Evolutionary conservation across 2,113 vertebrate species (phyloP).

Genomic region (Montifringilla adamsi): DNA sequence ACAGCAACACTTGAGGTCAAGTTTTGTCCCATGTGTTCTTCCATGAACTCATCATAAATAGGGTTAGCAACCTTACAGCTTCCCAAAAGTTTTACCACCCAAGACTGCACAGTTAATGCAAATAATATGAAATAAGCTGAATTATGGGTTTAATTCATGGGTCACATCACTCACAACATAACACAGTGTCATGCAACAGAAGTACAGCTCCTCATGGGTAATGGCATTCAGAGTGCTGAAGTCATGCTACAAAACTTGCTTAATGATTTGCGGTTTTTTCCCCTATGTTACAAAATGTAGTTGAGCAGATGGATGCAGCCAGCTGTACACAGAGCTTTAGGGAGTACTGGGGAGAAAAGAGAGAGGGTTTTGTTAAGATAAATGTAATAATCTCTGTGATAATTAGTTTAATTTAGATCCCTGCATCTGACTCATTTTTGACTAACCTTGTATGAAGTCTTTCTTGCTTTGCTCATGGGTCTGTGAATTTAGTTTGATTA

Average conservation of each 20-base stretch:
- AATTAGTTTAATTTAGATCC: slow-evolving; percentile 77
- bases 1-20: neutral
- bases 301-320: slow-evolving; percentile 81
- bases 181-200: neutral
- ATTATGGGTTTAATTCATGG: neutral
- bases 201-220: neutral
- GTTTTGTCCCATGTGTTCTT: neutral
- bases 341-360: slow-evolving; percentile 48
- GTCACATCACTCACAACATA: neutral
- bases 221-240: neutral
- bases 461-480: slow-evolving; percentile 50
- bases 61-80: neutral
- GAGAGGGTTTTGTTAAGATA: slow-evolving; percentile 39
- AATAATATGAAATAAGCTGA: neutral
- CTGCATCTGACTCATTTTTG: slow-evolving; percentile 57
- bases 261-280: slow-evolving; percentile 19
- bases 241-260: slow-evolving; percentile 23
- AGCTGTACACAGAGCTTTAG: slow-evolving; percentile 73
- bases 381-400: slow-evolving; percentile 78
- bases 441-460: slow-evolving; percentile 36
- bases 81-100: neutral
- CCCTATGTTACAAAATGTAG: slow-evolving; percentile 35
- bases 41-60: fast-evolving
- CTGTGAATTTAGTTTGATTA: slow-evolving; percentile 43
- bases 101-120: neutral